Conservation (phyloP, 2,888 invertebrate species). For the Epiblema foenella region DNA sequence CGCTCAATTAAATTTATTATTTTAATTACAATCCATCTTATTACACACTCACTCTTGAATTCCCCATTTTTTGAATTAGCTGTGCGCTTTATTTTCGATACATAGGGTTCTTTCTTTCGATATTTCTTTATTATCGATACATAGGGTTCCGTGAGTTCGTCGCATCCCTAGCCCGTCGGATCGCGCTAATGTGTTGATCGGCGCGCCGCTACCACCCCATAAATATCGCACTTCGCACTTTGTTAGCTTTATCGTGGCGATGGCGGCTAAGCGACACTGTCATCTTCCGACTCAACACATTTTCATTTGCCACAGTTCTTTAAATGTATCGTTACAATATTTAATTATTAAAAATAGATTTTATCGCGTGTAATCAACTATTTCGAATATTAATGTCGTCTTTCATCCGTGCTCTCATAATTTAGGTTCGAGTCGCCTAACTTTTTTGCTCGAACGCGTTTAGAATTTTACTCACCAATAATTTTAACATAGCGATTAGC, state of each 20-base stretch:
- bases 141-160: not conserved
- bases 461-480: not conserved
- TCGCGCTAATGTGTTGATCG: slow-evolving; percentile 53
- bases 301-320: slow-evolving; percentile 9
- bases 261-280: slow-evolving; percentile 9
- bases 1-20: no score
- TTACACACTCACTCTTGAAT: no score
- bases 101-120: not conserved
- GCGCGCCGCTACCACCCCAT: slow-evolving; percentile 47
- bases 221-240: slow-evolving; percentile 56
- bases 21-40: no score
- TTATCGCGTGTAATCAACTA: not conserved
- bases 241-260: slow-evolving; percentile 55
- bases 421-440: not conserved
- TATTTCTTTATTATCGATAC: slow-evolving; percentile 27
- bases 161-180: slow-evolving; percentile 34
- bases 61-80: no score
- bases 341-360: not conserved
- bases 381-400: not conserved
- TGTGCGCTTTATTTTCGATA: slow-evolving; percentile 17
- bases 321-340: not conserved
- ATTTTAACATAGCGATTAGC: no score
- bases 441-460: not conserved
- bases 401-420: not conserved
- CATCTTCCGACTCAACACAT: slow-evolving; percentile 2